Evolutionary conservation across 2,797 vertebrate genomes (phyloP), one percentile per base, ranked within the genome.

Genomic region (Tapera naevia): DNA sequence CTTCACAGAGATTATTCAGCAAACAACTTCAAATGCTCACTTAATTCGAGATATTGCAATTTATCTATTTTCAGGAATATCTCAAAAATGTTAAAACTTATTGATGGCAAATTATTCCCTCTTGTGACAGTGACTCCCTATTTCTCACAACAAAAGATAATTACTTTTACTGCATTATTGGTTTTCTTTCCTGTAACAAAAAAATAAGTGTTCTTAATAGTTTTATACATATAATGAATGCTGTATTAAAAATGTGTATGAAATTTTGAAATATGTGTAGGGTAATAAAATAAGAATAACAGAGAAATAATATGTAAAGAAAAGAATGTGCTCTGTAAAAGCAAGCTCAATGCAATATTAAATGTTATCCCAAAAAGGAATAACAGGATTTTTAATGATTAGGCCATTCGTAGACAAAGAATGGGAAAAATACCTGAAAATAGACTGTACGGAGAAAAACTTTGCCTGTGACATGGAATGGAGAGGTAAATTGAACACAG

Each of bases 361-460:
- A 79, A 56, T 41, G 17, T 32, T 48, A 30, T 13, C 13, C 14
- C 13, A n/a, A 48, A 51, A 51, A 51, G 5, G 58, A 88, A 75
- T 32, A 0, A 30, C 17, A 54, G 1, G 3, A 33, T 7, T 35
- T 86, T 76, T n/a, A 72, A 28, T 69, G 24, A 23, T 65, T 11
- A 15, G 3, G 7, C 73, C 71, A 10, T 56, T 87, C 48, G 30
- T 13, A 39, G 13, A 13, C 8, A 70, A 72, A 72, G 65, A 79
- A 32, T 23, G 1, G 7, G 32, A 67, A 87, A 87, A 33, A 37
- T 1, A 17, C 27, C 12, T 71, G 39, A 41, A 81, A 62, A 62
- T 16, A 74, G 1, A 14, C 12, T 35, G 2, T 6, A 33, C 15
- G 5, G 10, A 9, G 2, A 1, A 2, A 19, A 18, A 32, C 4